Conservation (phyloP, 2,888 invertebrate species). For the Netelia fuscicornis region DNA sequence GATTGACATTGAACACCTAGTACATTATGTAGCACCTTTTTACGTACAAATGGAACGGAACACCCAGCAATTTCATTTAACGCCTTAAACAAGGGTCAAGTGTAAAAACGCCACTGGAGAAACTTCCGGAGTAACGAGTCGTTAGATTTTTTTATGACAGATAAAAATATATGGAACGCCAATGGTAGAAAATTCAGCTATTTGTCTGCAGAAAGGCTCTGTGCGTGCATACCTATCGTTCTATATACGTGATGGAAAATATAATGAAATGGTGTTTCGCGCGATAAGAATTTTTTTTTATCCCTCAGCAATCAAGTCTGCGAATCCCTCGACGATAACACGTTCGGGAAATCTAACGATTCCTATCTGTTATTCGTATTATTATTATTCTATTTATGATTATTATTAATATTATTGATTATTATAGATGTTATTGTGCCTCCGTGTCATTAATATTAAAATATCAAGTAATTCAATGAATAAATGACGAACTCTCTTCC, state of each 20-base stretch:
- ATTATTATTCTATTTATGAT: neutral
- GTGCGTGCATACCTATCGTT: neutral
- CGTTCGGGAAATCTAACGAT: slow-evolving; percentile 30
- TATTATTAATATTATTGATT: neutral
- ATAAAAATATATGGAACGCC: too few species aligned
- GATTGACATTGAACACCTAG: too few species aligned
- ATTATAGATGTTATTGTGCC: neutral
- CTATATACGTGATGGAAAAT: neutral
- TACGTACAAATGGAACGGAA: too few species aligned
- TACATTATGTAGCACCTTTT: too few species aligned
- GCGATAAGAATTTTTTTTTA: slow-evolving; percentile 11
- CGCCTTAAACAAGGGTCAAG: too few species aligned
- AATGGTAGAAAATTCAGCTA: too few species aligned
- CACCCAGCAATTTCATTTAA: too few species aligned
- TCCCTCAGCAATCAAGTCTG: slow-evolving; percentile 2
- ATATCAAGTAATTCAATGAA: neutral
- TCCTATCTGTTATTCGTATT: neutral
- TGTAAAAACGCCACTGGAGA: too few species aligned
- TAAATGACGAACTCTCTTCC: neutral
- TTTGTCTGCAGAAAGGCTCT: neutral
- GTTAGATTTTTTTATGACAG: too few species aligned
- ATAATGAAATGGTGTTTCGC: neutral
- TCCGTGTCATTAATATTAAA: neutral
- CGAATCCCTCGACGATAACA: slow-evolving; percentile 16
- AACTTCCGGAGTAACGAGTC: too few species aligned